phyloP scores from a whole-genome alignment of 2,797 vertebrate genomes.

The Sandelia bainsii region DNA sequence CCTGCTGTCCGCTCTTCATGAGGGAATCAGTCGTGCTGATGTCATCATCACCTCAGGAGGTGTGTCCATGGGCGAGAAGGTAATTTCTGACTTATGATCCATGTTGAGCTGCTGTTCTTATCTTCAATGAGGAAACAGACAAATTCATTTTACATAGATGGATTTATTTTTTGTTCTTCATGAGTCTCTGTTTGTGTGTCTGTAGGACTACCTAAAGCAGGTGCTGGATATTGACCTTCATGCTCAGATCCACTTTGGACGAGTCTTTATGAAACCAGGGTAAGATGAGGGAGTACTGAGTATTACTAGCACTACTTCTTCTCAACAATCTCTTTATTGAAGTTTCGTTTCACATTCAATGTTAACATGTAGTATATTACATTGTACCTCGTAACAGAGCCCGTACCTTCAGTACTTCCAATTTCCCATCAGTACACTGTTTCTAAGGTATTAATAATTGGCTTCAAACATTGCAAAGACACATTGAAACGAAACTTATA shows the following conservation, averaged over 20 bases:
- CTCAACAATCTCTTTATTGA: no score
- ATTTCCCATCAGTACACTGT: no score
- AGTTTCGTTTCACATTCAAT: no score
- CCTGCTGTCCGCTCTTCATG: slow-evolving; percentile 96
- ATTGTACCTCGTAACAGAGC: no score
- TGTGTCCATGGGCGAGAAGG: slow-evolving; percentile 99
- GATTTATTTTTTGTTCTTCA: background rate
- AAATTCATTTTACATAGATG: background rate
- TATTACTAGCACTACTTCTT: background rate
- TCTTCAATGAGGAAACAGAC: background rate
- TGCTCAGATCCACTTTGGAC: slow-evolving; percentile 98
- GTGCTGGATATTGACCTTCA: slow-evolving; percentile 99
- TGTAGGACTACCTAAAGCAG: slow-evolving; percentile 98
- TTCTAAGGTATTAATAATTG: no score
- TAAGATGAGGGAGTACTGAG: slow-evolving; percentile 37
- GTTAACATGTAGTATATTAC: no score
- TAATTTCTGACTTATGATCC: slow-evolving; percentile 57
- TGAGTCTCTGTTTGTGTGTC: slow-evolving; percentile 18
- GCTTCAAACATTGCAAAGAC: no score
- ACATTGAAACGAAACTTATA: no score
- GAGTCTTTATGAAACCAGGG: slow-evolving; percentile 99
- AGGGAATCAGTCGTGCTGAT: slow-evolving; percentile 98
- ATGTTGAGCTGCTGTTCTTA: background rate
- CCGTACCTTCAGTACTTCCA: no score
- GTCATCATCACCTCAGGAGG: slow-evolving; percentile 99